These are phyloP conservation scores for Adoxophyes honmai DNA, from an alignment of 1,140 invertebrate genomes.

Conservation along the genomic window DNA sequence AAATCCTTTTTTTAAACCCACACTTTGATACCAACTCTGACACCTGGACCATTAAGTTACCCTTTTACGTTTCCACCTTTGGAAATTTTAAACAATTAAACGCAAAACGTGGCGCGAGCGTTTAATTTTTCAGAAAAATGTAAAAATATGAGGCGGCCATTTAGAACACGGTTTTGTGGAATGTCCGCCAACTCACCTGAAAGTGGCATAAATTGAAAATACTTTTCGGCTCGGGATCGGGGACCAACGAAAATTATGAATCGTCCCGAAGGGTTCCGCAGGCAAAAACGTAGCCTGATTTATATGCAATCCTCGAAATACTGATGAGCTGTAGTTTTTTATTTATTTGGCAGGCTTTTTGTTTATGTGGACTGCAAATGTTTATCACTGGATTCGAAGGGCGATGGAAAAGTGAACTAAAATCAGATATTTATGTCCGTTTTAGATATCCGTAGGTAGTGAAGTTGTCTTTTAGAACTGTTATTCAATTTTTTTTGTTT, in stretches of 20 bases:
- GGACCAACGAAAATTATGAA: not conserved
- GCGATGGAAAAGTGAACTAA: too few relatives aligned
- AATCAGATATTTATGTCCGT: too few relatives aligned
- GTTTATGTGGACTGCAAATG: not conserved
- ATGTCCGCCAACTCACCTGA: not conserved
- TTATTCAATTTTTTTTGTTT: too few relatives aligned
- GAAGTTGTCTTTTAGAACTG: too few relatives aligned
- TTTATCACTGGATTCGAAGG: too few relatives aligned
- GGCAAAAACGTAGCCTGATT: not conserved
- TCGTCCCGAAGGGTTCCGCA: not conserved
- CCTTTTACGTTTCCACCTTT: too few relatives aligned
- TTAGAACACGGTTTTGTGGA: not conserved
- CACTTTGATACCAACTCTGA: too few relatives aligned
- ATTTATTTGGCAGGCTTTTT: not conserved
- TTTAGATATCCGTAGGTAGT: too few relatives aligned
- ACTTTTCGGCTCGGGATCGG: not conserved
- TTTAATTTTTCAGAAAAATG: not conserved
- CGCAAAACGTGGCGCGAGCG: too few relatives aligned
- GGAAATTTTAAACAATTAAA: too few relatives aligned
- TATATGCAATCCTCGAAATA: not conserved
- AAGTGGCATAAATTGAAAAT: constrained; percentile 14
- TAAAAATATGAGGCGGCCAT: not conserved
- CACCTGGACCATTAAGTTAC: too few relatives aligned
- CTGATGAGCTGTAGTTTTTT: not conserved
- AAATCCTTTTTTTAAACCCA: too few relatives aligned